Evolutionary conservation across 2,888 invertebrate species (phyloP).

Genomic region (Latrodectus hesperus): DNA sequence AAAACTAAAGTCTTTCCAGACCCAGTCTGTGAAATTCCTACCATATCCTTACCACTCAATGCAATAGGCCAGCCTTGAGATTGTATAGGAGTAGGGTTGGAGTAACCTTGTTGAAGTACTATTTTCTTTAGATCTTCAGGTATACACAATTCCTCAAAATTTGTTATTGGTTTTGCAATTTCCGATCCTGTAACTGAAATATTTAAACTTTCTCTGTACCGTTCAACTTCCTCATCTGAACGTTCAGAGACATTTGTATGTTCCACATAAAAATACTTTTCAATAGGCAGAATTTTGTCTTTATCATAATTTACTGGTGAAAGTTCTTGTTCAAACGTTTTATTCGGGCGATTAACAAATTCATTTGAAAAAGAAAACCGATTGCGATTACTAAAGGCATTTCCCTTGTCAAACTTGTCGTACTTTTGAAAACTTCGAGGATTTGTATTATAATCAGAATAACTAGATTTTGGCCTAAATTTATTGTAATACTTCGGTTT

Average conservation of each 20-base stretch:
- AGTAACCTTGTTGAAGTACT: conserved; percentile 81
- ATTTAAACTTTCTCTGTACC: conserved; percentile 7
- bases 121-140: conserved; percentile 72
- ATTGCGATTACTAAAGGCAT: too few species aligned
- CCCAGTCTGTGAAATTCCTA: conserved; percentile 96
- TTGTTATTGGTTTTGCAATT: conserved; percentile 52
- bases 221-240: conserved; percentile 27
- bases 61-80: conserved; percentile 97
- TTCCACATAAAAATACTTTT: conserved; percentile 55
- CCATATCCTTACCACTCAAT: conserved; percentile 91
- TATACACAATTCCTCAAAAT: conserved; percentile 38
- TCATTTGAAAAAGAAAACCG: too few species aligned
- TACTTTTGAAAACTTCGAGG: too few species aligned
- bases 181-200: conserved; percentile 37
- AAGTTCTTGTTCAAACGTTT: conserved; percentile 74
- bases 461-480: too few species aligned
- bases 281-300: conserved; percentile 7
- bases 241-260: conserved; percentile 40
- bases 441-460: too few species aligned
- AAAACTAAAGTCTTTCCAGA: conserved; percentile 94
- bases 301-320: conserved; percentile 8
- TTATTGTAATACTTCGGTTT: too few species aligned
- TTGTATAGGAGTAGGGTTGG: conserved; percentile 94
- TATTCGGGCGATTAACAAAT: neutral
- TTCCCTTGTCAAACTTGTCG: too few species aligned